Evolutionary conservation across 2,888 invertebrate species (phyloP), one percentile per base, ranked within the genome.

Genomic region (Laspeyria flexula): DNA sequence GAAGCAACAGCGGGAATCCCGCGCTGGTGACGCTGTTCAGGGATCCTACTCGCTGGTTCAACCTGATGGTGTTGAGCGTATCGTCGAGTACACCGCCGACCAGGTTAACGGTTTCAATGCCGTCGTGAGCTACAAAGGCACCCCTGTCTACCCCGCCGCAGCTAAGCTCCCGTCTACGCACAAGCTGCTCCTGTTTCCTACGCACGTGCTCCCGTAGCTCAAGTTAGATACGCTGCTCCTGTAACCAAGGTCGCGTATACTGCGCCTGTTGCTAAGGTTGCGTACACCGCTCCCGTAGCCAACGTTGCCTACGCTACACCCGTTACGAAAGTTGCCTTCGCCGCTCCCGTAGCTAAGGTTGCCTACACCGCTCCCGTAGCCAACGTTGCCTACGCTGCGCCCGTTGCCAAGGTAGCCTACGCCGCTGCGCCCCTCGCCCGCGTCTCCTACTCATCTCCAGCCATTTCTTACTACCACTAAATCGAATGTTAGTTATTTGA

Each of bases 11-110:
- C 83, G 88, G 61, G 92, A 92, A 62, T 71, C 79, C 44, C 91
- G 92, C 58, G 65, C 75, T 56, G 92, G 92, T 1, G 89, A 92
- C 69, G 76, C 71, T 53, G 89, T 92, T 25, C 89, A 88, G 30
- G 92, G 92, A 54, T 88, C 85, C 27, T 92, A 92, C 82, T 90
- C 92, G 1, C 83, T 92, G 12, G 79, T 92, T 30, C 92, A 92
- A 52, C 90, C 91, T 52, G 92, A 93, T 49, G 92, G 92, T 0
- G 83, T 86, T 34, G 83, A 77, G 67, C 86, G 92, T 57, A 84
- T 91, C 49, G 92, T 92, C 4, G 89, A 90, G 46, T 92, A 92
- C 83, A 85, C 87, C 68, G 75, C 90, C 27, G 90, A 91, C 74
- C 82, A 81, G 52, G 81, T 76, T 49, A 71, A 86, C 71, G 92